Percentiles rank a stretch among this genome's conserved stretches.
Conservation (phyloP, 2,797 vertebrate genomes). For the Adelosebastes latens region DNA sequence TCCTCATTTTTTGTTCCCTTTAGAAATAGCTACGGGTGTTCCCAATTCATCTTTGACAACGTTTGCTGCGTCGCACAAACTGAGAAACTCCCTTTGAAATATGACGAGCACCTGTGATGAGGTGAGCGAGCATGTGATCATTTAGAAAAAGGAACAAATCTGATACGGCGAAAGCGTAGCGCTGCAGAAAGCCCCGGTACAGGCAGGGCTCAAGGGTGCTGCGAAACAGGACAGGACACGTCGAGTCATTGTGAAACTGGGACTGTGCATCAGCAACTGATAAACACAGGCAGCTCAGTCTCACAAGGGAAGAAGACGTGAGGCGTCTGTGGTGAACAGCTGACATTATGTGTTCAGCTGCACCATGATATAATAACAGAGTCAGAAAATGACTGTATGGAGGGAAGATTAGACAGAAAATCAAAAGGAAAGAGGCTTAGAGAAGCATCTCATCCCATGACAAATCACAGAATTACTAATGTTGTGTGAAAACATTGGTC, state of each 20-base stretch:
- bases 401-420: background rate
- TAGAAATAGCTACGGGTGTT: background rate
- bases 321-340: conserved; percentile 28
- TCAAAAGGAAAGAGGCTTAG: background rate
- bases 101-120: background rate
- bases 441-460: background rate
- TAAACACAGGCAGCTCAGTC: conserved; percentile 19
- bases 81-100: conserved; percentile 15
- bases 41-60: background rate
- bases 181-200: conserved; percentile 15
- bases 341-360: background rate
- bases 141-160: conserved; percentile 7
- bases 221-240: conserved; percentile 28
- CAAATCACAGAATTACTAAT: background rate
- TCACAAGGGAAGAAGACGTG: conserved; percentile 23
- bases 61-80: background rate
- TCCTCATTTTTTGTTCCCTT: background rate
- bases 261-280: conserved; percentile 6
- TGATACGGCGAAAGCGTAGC: background rate
- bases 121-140: background rate
- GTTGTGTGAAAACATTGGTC: background rate
- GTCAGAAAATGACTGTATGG: background rate
- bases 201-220: background rate
- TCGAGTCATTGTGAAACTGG: conserved; percentile 53
- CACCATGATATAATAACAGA: background rate